phyloP scores from a whole-genome alignment of 2,888 invertebrate genomes.

The Acronicta aceris region DNA sequence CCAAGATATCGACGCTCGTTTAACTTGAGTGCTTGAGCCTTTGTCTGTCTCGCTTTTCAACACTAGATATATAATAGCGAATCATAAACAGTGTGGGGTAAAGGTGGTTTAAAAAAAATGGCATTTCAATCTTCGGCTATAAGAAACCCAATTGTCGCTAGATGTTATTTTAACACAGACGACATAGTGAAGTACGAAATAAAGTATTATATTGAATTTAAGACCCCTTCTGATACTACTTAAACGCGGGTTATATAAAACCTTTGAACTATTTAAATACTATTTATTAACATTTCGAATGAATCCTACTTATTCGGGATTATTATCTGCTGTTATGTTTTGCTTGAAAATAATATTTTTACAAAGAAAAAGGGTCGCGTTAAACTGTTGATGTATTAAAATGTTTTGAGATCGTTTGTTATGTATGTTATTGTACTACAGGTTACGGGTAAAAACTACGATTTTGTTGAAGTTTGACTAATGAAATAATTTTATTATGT shows the following conservation, averaged over 20 bases:
- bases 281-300: neutral
- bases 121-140: conserved; percentile 4
- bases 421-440: conserved; percentile 17
- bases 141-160: conserved; percentile 4
- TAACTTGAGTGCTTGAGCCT: too few relatives aligned
- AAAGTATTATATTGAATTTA: conserved; percentile 45
- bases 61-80: too few relatives aligned
- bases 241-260: neutral
- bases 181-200: conserved; percentile 24
- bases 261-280: conserved; percentile 1
- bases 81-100: too few relatives aligned
- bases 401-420: conserved; percentile 8
- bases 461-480: conserved; percentile 44
- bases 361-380: conserved; percentile 3
- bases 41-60: too few relatives aligned
- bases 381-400: conserved; percentile 11
- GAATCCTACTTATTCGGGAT: conserved; percentile 1
- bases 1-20: too few relatives aligned
- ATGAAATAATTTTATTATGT: conserved; percentile 36
- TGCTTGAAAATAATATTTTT: conserved; percentile 2
- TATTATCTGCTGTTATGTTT: neutral
- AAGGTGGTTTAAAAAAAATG: too few relatives aligned
- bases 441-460: conserved; percentile 55
- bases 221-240: conserved; percentile 11
- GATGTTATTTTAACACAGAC: conserved; percentile 1